Evolutionary conservation across 2,888 invertebrate species (phyloP), one percentile per base, ranked within the genome.

Genomic region (Eupithecia vulgata): DNA sequence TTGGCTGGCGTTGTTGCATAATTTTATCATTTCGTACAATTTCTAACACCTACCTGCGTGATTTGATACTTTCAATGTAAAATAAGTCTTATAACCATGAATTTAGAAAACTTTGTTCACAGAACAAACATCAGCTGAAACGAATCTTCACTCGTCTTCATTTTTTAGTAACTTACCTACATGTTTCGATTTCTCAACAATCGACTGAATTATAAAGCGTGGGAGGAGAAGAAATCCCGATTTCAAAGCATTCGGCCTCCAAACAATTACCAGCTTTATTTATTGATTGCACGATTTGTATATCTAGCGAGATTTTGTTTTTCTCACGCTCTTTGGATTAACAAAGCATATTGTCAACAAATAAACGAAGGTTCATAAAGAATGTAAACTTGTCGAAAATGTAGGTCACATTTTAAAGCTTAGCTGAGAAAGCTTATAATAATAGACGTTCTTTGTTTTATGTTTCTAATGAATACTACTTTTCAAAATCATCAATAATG

Each of bases 251-350:
- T 57, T 72, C 72, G 71, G 65, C 78, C 78, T 76, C 74, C 74
- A 74, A 78, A 77, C 75, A 77, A 79, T 75, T 68, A 76, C 70
- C 67, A 61, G 74, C 67, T 75, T 75, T 73, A 76, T 76, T 70
- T 75, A 75, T 70, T 75, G 77, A 78, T 75, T 67, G 73, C 68
- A 61, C 35, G 66, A 65, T 66, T 71, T 17, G 62, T 78, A 68
- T 76, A 75, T 71, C 70, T 68, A 67, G 70, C 52, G 69, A 48
- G 72, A 74, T 71, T 74, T 69, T 69, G 25, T 74, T 66, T 57
- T 74, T 69, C 68, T 69, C 75, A 68, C 61, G 75, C 67, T 70
- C 65, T 70, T 48, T 52, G 72, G 57, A 48, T 70, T 65, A 4
- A 40, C 48, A 68, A 68, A 35, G 15, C 35, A 42, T 35, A 64